A percentile compares a stretch with the other conserved stretches of the same genome.
Evolutionary conservation across 2,797 vertebrate genomes (phyloP).

Genomic region (Etheostoma perlongum): DNA sequence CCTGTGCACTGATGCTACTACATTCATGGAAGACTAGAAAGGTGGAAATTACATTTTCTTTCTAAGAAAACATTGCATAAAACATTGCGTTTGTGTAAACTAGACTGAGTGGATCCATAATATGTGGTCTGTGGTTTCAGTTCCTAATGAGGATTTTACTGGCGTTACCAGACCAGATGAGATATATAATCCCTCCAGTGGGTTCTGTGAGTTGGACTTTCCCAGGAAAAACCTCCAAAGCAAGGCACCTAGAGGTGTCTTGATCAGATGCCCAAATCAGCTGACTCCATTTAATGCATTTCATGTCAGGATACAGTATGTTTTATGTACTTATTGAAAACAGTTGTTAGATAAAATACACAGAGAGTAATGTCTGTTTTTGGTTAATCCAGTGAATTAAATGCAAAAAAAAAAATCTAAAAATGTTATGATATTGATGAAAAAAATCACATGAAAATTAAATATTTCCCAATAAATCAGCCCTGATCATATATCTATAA

Average conservation of each 20-base stretch:
- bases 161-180: not conserved
- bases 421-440: not conserved
- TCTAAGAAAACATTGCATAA: not conserved
- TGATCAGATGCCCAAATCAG: too few species aligned
- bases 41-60: conserved; percentile 8
- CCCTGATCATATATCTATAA: not conserved
- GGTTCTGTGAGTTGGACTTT: not conserved
- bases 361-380: not conserved
- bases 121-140: not conserved
- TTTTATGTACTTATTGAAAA: not conserved
- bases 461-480: not conserved
- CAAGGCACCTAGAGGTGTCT: too few species aligned
- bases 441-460: not conserved
- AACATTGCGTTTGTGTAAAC: not conserved
- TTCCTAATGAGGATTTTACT: not conserved
- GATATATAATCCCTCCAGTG: not conserved
- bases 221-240: too few species aligned
- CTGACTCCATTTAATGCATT: too few species aligned
- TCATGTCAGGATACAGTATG: too few species aligned
- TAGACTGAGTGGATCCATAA: not conserved
- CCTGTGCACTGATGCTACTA: not conserved
- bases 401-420: not conserved
- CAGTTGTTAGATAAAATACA: not conserved
- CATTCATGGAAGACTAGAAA: not conserved
- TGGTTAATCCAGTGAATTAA: not conserved